Evolutionary conservation across 2,113 vertebrate genomes (phyloP).

Genomic region (Chlorocebus sabaeus): DNA sequence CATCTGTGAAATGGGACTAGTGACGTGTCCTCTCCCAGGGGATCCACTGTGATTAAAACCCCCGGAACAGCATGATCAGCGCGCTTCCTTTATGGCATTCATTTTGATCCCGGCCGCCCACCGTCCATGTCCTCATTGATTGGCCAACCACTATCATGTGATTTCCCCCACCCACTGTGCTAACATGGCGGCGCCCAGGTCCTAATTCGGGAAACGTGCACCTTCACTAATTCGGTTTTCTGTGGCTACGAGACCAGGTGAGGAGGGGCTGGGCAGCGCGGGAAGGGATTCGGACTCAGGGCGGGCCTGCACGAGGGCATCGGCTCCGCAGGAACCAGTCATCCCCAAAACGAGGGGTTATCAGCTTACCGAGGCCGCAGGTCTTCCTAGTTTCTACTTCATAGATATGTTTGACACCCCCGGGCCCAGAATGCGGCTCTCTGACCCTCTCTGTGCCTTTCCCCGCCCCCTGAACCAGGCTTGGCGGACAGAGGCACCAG

Average conservation of each 20-base stretch:
- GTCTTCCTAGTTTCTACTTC: background rate
- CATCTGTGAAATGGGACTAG: background rate
- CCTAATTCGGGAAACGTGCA: constrained; percentile 29
- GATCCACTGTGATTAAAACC: background rate
- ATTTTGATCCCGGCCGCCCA: constrained; percentile 28
- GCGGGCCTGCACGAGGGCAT: background rate
- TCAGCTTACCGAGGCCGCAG: background rate
- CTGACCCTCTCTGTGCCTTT: background rate
- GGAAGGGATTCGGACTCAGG: background rate
- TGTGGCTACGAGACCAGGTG: background rate
- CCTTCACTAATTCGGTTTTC: background rate
- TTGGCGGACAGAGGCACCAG: background rate
- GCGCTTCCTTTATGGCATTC: background rate
- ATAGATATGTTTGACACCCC: background rate
- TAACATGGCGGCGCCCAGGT: constrained; percentile 82
- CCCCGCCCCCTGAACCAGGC: background rate
- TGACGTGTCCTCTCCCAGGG: background rate
- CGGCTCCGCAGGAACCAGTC: background rate
- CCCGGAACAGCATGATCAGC: background rate
- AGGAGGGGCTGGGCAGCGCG: background rate
- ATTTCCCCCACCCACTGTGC: background rate
- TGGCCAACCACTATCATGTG: constrained; percentile 68
- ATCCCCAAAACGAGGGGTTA: background rate
- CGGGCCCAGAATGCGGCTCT: background rate
- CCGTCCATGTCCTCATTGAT: background rate